A percentile compares a stretch with the other conserved stretches of the same genome.
Evolutionary conservation across 2,797 vertebrate species (phyloP).

Genomic region (Selene dorsalis): DNA sequence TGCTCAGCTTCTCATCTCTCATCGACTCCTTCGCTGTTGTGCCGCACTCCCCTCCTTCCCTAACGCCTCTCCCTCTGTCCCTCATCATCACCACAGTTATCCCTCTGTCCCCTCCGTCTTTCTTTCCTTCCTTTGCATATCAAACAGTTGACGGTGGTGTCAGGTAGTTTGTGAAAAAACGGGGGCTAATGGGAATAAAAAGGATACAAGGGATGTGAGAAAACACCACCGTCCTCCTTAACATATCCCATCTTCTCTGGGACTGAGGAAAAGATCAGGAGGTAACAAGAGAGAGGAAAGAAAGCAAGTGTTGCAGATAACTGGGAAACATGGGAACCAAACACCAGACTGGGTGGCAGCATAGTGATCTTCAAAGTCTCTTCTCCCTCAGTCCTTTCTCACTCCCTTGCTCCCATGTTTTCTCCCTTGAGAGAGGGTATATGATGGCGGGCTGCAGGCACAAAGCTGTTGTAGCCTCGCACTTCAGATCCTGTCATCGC

Average conservation of each 20-base stretch:
- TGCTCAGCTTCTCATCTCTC: slow-evolving; percentile 43
- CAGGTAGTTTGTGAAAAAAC: slow-evolving; percentile 47
- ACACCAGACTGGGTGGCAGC: slow-evolving; percentile 54
- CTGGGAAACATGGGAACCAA: slow-evolving; percentile 50
- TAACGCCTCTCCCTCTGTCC: slow-evolving; percentile 37
- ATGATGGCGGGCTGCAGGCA: slow-evolving; percentile 55
- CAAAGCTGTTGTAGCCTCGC: slow-evolving; percentile 46
- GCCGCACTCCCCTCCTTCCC: slow-evolving; percentile 34
- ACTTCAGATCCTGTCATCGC: slow-evolving; percentile 51
- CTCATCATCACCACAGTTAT: slow-evolving; percentile 42
- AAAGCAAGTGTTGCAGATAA: slow-evolving; percentile 46
- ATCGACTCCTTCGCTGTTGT: slow-evolving; percentile 48
- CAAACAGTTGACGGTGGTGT: slow-evolving; percentile 25
- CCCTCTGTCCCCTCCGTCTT: slow-evolving; percentile 26
- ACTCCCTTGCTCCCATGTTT: slow-evolving; percentile 41
- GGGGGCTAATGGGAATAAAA: slow-evolving; percentile 62
- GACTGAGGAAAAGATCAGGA: slow-evolving; percentile 39
- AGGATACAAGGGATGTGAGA: neutral
- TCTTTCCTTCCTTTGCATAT: slow-evolving; percentile 1
- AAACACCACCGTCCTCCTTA: slow-evolving; percentile 2
- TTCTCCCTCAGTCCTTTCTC: slow-evolving; percentile 52
- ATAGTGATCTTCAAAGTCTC: slow-evolving; percentile 80
- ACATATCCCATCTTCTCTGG: slow-evolving; percentile 23
- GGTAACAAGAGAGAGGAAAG: slow-evolving; percentile 51
- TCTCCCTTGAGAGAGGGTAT: slow-evolving; percentile 43